These are phyloP conservation scores for Chelonus insularis DNA, from an alignment of 1,140 invertebrate genomes.

Conservation along the genomic window DNA sequence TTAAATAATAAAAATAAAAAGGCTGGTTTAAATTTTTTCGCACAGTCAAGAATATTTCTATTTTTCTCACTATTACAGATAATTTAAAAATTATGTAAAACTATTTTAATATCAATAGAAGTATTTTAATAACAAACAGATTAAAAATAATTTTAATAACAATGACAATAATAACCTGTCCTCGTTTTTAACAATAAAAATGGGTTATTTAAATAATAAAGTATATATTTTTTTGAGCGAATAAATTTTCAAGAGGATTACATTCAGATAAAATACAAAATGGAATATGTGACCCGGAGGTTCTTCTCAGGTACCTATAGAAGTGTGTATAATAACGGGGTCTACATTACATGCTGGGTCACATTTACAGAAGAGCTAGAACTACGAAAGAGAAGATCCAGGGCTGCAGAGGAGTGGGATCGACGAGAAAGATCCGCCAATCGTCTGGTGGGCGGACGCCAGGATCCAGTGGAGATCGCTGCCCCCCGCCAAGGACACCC, in stretches of 20 bases:
- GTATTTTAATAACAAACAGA: too few species aligned
- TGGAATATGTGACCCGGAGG: conserved; percentile 16
- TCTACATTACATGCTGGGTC: conserved; percentile 12
- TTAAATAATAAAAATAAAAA: too few species aligned
- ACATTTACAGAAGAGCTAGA: background rate
- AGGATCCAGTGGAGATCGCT: conserved; percentile 45
- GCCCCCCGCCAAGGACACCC: conserved; percentile 51
- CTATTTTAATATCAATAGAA: too few species aligned
- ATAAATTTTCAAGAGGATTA: background rate
- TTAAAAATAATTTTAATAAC: too few species aligned
- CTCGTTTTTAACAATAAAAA: too few species aligned
- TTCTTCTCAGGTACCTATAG: conserved; percentile 12
- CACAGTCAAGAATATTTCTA: too few species aligned
- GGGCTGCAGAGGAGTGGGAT: background rate
- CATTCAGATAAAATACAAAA: background rate
- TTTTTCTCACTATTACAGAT: too few species aligned
- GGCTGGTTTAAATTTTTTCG: too few species aligned
- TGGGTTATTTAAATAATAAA: too few species aligned
- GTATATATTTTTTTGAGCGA: conserved; percentile 15
- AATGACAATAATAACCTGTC: too few species aligned
- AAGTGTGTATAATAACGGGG: conserved; percentile 24
- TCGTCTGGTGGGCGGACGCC: conserved; percentile 39
- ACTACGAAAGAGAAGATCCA: background rate
- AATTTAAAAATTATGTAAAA: too few species aligned
- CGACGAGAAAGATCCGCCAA: conserved; percentile 16